These are phyloP conservation scores for Diplazon laetatorius DNA, from an alignment of 2,888 invertebrate genomes.

Conservation along the genomic window DNA sequence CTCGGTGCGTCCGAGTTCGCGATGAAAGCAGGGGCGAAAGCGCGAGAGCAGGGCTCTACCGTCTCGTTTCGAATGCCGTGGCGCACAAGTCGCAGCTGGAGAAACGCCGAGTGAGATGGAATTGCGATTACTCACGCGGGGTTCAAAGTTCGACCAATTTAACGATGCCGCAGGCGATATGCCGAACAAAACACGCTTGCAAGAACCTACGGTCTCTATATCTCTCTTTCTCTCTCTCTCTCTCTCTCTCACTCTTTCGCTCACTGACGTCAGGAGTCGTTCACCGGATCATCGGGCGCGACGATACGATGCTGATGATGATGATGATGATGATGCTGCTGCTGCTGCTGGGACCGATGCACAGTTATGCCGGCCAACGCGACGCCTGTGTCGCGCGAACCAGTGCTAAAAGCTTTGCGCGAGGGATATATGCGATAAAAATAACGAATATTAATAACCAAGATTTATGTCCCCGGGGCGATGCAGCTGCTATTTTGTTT, in stretches of 20 bases:
- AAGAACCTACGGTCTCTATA: not conserved
- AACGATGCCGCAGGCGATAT: constrained; percentile 61
- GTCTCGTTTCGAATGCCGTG: constrained; percentile 18
- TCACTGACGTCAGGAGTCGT: constrained; percentile 30
- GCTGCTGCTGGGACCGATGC: too few species aligned
- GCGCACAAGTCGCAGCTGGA: not conserved
- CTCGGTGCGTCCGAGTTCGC: constrained; percentile 18
- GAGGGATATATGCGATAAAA: constrained; percentile 52
- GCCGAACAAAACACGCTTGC: constrained; percentile 25
- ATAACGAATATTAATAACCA: constrained; percentile 57
- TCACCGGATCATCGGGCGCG: constrained; percentile 28
- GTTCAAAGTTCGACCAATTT: constrained; percentile 77
- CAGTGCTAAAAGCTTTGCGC: constrained; percentile 21
- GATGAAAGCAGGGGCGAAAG: constrained; percentile 32
- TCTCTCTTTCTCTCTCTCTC: constrained; percentile 20
- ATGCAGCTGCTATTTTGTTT: not conserved
- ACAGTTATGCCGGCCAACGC: constrained; percentile 27
- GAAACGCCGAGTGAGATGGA: constrained; percentile 56
- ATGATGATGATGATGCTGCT: too few species aligned
- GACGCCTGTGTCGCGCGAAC: constrained; percentile 17
- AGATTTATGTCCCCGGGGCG: constrained; percentile 5
- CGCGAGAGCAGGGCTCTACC: too few species aligned
- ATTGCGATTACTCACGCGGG: constrained; percentile 72
- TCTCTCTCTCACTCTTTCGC: too few species aligned
- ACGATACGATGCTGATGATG: too few species aligned